phyloP scores from a whole-genome alignment of 2,797 vertebrate species.

The Ataeniobius toweri region DNA sequence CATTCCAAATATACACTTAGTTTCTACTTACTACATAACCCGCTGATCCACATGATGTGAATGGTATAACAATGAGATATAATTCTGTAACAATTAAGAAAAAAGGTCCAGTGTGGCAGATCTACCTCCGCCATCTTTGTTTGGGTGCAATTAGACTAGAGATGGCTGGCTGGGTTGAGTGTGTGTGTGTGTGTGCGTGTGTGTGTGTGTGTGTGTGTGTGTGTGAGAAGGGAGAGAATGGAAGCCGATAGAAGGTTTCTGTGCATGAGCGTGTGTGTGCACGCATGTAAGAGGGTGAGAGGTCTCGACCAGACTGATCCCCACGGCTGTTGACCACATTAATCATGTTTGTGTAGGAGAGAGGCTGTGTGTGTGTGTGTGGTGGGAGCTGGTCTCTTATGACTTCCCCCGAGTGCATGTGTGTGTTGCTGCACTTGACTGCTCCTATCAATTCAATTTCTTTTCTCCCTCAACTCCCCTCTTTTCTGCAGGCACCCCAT shows the following conservation, averaged over 20 bases:
- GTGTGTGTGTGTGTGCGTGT: neutral
- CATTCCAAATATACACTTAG: neutral
- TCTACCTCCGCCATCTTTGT: constrained; percentile 58
- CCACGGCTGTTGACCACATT: constrained; percentile 75
- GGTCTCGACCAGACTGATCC: constrained; percentile 69
- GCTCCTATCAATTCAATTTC: constrained; percentile 75
- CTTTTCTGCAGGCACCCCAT: constrained; percentile 59
- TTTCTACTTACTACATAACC: neutral
- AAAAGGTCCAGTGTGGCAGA: neutral
- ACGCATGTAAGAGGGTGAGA: constrained; percentile 47
- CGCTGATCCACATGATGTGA: too few relatives aligned
- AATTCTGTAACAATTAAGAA: neutral
- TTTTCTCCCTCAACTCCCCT: constrained; percentile 62
- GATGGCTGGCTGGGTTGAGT: constrained; percentile 17
- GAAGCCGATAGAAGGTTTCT: constrained; percentile 16
- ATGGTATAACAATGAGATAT: neutral
- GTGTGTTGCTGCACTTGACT: constrained; percentile 71
- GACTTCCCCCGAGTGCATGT: constrained; percentile 38
- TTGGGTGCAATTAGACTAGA: constrained; percentile 50
- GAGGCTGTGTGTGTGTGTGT: constrained; percentile 32
- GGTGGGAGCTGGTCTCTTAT: constrained; percentile 38
- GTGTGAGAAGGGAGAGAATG: too few relatives aligned
- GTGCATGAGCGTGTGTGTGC: neutral
- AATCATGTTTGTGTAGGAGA: constrained; percentile 71
- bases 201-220: constrained; percentile 21